Evolutionary conservation across 2,113 vertebrate genomes (phyloP).

Genomic region (Petromus typicus): DNA sequence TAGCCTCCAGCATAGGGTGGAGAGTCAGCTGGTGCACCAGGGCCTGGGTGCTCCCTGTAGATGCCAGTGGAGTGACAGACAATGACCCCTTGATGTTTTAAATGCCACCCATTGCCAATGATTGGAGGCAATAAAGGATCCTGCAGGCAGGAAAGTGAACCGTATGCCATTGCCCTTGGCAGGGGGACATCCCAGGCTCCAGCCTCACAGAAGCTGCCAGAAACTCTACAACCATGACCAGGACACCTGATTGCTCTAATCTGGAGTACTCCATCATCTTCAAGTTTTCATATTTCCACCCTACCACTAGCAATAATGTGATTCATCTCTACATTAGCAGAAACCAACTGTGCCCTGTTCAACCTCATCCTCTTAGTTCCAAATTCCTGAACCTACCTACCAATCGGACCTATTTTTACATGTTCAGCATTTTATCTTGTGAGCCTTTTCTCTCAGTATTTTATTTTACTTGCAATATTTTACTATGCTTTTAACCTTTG

Average conservation of each 20-base stretch:
- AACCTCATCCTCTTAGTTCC: not conserved
- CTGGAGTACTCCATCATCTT: not conserved
- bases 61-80: not conserved
- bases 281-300: not conserved
- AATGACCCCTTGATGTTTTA: not conserved
- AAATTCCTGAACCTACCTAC: constrained; percentile 11
- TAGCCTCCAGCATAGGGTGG: accelerated
- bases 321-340: no score
- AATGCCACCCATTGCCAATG: not conserved
- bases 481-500: constrained; percentile 23
- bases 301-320: no score
- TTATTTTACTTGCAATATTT: not conserved
- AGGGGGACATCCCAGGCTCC: not conserved
- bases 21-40: no score
- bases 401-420: not conserved
- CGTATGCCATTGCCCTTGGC: accelerated
- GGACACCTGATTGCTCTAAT: not conserved
- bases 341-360: no score
- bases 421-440: constrained; percentile 30
- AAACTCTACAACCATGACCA: not conserved
- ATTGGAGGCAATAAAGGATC: not conserved
- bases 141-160: not conserved
- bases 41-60: not conserved
- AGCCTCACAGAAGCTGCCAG: not conserved
- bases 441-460: constrained; percentile 34